Conservation (phyloP, 1,140 invertebrate species). For the Portunus trituberculatus region DNA sequence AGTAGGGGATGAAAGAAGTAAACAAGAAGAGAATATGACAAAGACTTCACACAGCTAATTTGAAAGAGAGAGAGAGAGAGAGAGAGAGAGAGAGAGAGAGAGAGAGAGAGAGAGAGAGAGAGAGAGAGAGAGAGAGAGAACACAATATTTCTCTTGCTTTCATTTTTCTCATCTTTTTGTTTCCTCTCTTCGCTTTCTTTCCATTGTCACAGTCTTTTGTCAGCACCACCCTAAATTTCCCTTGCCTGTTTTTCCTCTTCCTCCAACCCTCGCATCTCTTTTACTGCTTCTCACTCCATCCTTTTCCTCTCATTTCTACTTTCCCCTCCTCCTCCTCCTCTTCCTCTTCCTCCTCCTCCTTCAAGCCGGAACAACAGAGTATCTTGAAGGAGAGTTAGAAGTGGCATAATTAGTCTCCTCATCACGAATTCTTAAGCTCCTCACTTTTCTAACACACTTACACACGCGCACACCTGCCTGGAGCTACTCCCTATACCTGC, state of each 20-base stretch:
- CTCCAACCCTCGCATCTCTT: not conserved
- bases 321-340: not conserved
- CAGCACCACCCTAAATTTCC: not conserved
- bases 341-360: no score
- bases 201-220: not conserved
- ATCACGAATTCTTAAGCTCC: no score
- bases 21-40: no score
- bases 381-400: no score
- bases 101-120: not conserved
- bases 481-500: no score
- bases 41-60: no score
- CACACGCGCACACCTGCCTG: no score
- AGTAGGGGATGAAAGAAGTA: not conserved
- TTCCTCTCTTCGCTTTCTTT: not conserved
- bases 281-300: not conserved
- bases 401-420: no score
- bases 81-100: constrained; percentile 1
- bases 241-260: not conserved
- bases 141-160: not conserved
- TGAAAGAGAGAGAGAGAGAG: not conserved
- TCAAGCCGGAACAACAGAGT: no score
- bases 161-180: not conserved
- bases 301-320: not conserved
- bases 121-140: not conserved
- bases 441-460: no score